Evolutionary conservation across 1,140 invertebrate genomes (phyloP), one percentile per base, ranked within the genome.

Genomic region (Drosophila ambigua): DNA sequence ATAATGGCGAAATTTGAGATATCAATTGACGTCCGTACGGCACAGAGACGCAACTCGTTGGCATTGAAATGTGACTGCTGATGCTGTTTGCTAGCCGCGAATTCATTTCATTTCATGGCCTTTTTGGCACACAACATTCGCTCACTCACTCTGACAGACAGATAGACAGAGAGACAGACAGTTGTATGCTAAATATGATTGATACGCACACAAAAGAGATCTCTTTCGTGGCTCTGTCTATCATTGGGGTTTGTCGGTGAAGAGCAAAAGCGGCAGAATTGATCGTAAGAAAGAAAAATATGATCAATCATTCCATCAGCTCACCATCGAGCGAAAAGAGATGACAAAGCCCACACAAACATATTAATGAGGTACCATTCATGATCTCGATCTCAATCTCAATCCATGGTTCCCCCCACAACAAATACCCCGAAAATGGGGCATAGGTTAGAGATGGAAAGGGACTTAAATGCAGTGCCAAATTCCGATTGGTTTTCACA

Each of bases 111-210:
- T 35, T 49, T 51, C 45, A 57, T 23, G 51, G 67, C 52, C 50
- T 62, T 52, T 67, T 62, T 39, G 58, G 44, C 63, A 50, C 39
- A 60, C n/a, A 66, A 71, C 64, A 71, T 69, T 72, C 31, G 64
- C n/a, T 44, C 41, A n/a, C 11, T 43, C 24, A 64, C 50, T 48
- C 44, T 58, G 48, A 49, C 31, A 9, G 23, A 58, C 31, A 9
- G 28, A 31, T 4, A 43, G 54, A 55, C 2, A 39, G 53, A 74
- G 24, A 28, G 71, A 75, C 9, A 57, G 69, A 72, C 82, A 85
- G 65, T 87, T 85, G 69, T 87, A 81, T 81, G 82, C 67, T 78
- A 85, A 85, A 85, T 65, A 77, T 85, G 81, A 85, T 85, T 87
- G 82, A 85, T 87, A 77, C 41, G 13, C 44, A 11, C 39, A 76